A percentile compares a stretch with the other conserved stretches of the same genome.
These are phyloP conservation scores for Crocallis elinguaria DNA, from an alignment of 2,888 invertebrate genomes.

Conservation along the genomic window DNA sequence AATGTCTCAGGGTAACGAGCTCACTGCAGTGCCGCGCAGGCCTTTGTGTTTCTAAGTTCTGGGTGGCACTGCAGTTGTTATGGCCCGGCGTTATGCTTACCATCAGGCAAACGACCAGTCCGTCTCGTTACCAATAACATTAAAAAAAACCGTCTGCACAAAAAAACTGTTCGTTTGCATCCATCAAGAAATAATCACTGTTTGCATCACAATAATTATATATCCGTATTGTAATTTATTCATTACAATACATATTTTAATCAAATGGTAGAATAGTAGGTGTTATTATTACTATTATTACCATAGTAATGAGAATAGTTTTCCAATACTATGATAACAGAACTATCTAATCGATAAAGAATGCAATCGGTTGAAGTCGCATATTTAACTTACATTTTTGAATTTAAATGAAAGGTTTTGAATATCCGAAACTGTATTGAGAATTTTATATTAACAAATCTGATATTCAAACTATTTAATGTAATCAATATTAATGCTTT, in stretches of 20 bases:
- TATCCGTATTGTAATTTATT: constrained; percentile 27
- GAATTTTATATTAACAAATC: background rate
- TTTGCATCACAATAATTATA: constrained; percentile 13
- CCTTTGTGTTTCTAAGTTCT: too few species aligned
- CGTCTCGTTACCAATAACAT: too few species aligned
- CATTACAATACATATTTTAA: constrained; percentile 21
- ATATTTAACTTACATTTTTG: constrained; percentile 10
- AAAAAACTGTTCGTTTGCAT: too few species aligned
- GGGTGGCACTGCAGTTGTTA: too few species aligned
- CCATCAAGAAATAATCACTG: too few species aligned
- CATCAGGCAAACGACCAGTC: too few species aligned
- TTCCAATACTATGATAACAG: constrained; percentile 21
- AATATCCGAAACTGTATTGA: constrained; percentile 3
- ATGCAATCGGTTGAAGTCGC: constrained; percentile 6
- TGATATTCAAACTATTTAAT: too few species aligned
- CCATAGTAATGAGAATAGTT: constrained; percentile 29
- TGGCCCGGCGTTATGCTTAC: too few species aligned
- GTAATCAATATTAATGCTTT: too few species aligned
- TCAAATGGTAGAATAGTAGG: constrained; percentile 18
- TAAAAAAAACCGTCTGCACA: too few species aligned
- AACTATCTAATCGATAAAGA: constrained; percentile 12
- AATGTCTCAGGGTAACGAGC: too few species aligned
- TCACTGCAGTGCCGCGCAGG: too few species aligned
- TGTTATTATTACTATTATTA: constrained; percentile 17
- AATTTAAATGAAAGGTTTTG: constrained; percentile 15